These are phyloP conservation scores for Brachypterus glaber DNA, from an alignment of 2,888 invertebrate genomes.

Conservation along the genomic window DNA sequence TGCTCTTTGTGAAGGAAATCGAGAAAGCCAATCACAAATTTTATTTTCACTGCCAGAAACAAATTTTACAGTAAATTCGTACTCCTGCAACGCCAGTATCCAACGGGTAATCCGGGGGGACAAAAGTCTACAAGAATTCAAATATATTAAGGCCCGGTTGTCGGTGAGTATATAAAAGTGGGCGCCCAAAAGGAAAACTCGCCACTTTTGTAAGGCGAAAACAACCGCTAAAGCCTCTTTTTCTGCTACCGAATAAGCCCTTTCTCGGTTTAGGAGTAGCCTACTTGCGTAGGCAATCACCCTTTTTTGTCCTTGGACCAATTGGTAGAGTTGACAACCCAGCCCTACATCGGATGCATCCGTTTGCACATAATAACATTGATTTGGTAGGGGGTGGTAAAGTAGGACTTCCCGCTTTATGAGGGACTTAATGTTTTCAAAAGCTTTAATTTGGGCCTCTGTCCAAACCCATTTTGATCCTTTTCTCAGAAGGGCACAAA, in stretches of 20 bases:
- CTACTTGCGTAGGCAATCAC: slow-evolving; percentile 11
- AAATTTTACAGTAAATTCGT: too few relatives aligned
- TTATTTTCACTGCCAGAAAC: slow-evolving; percentile 24
- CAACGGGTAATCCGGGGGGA: slow-evolving; percentile 23
- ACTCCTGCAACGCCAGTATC: slow-evolving; percentile 22
- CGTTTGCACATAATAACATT: too few relatives aligned
- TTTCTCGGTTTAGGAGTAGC: slow-evolving; percentile 13
- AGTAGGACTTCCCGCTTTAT: too few relatives aligned
- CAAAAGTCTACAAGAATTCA: slow-evolving; percentile 23
- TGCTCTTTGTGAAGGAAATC: too few relatives aligned
- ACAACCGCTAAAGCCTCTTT: slow-evolving; percentile 23
- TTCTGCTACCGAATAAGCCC: slow-evolving; percentile 11
- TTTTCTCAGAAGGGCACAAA: slow-evolving; percentile 5
- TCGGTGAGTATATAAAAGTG: slow-evolving; percentile 24
- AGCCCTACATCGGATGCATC: too few relatives aligned
- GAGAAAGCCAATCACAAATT: slow-evolving; percentile 25
- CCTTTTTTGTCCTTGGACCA: not conserved
- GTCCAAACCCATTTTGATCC: slow-evolving; percentile 7
- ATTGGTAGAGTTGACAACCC: too few relatives aligned
- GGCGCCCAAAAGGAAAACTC: slow-evolving; percentile 21
- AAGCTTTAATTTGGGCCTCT: too few relatives aligned
- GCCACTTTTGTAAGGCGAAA: too few relatives aligned
- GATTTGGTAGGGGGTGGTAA: too few relatives aligned
- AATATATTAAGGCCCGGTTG: slow-evolving; percentile 24
- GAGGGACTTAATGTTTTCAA: too few relatives aligned